Evolutionary conservation across 2,113 vertebrate genomes (phyloP).

Genomic region (Embiotoca jacksoni): DNA sequence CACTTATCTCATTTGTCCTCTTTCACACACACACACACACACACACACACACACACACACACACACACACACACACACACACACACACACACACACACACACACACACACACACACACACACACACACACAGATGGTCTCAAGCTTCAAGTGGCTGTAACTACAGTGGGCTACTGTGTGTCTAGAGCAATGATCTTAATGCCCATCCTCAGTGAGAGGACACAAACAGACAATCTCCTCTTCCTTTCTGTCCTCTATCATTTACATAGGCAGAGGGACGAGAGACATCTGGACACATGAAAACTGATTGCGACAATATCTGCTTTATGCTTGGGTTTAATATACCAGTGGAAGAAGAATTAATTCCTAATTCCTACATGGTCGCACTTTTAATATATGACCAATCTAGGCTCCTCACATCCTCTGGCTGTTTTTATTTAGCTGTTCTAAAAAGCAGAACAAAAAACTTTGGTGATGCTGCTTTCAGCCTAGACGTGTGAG

Average conservation of each 20-base stretch:
- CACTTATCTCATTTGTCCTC: slow-evolving; percentile 82
- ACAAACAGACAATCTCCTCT: slow-evolving; percentile 65
- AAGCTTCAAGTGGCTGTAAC: slow-evolving; percentile 59
- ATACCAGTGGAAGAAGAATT: background rate
- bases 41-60: slow-evolving; percentile 30
- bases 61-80: slow-evolving; percentile 31
- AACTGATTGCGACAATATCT: background rate
- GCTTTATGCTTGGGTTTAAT: background rate
- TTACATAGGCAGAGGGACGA: slow-evolving; percentile 59
- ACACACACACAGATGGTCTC: slow-evolving; percentile 56
- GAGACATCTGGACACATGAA: slow-evolving; percentile 51
- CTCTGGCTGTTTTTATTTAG: too few relatives aligned
- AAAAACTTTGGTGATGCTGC: too few relatives aligned
- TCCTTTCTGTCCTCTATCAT: slow-evolving; percentile 39
- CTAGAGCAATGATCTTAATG: slow-evolving; percentile 64
- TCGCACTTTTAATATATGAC: background rate
- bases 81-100: slow-evolving; percentile 13
- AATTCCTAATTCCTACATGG: background rate
- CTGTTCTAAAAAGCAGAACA: too few relatives aligned
- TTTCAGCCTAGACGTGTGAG: too few relatives aligned
- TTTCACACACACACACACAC: slow-evolving; percentile 36
- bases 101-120: slow-evolving; percentile 37
- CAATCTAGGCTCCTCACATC: too few relatives aligned
- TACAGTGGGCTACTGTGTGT: slow-evolving; percentile 72
- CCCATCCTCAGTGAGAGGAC: slow-evolving; percentile 60